These are phyloP conservation scores for Blastobasis adustella DNA, from an alignment of 2,888 invertebrate species.

Conservation along the genomic window DNA sequence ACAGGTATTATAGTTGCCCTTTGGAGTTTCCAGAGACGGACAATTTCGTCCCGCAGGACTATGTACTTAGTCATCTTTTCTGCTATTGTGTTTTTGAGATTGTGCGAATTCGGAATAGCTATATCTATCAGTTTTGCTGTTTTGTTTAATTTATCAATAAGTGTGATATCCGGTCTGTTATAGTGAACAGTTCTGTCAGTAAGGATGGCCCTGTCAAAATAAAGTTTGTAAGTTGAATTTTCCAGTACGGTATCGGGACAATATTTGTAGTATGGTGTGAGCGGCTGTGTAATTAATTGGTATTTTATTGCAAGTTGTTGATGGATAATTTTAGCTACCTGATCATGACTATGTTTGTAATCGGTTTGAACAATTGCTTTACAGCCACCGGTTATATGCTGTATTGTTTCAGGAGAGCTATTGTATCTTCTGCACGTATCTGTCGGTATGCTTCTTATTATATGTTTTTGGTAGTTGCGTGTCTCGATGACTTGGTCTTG, in stretches of 20 bases:
- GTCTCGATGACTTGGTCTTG: constrained; percentile 8
- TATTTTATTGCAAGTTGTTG: constrained; percentile 9
- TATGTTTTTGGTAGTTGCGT: constrained; percentile 9
- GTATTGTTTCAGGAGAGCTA: constrained; percentile 4
- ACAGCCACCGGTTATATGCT: constrained; percentile 9
- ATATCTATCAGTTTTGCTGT: constrained; percentile 8
- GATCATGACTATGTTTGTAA: constrained; percentile 6
- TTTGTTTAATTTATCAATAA: constrained; percentile 9
- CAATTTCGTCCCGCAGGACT: constrained; percentile 2
- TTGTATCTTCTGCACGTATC: neutral
- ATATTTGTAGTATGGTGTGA: constrained; percentile 8
- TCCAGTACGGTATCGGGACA: constrained; percentile 5
- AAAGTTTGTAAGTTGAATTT: neutral
- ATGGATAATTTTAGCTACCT: constrained; percentile 10
- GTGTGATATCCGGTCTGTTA: no score
- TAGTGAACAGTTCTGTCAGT: constrained; percentile 1
- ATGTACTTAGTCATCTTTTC: constrained; percentile 12
- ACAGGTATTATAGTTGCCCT: neutral
- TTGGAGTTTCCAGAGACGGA: constrained; percentile 1
- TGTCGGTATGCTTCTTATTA: neutral
- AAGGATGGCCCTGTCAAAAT: neutral
- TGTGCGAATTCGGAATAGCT: constrained; percentile 11
- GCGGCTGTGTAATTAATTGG: neutral
- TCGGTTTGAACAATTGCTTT: constrained; percentile 5
- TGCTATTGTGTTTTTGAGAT: constrained; percentile 10